phyloP scores from a whole-genome alignment of 2,888 invertebrate species.

The Anarsia innoxiella region DNA sequence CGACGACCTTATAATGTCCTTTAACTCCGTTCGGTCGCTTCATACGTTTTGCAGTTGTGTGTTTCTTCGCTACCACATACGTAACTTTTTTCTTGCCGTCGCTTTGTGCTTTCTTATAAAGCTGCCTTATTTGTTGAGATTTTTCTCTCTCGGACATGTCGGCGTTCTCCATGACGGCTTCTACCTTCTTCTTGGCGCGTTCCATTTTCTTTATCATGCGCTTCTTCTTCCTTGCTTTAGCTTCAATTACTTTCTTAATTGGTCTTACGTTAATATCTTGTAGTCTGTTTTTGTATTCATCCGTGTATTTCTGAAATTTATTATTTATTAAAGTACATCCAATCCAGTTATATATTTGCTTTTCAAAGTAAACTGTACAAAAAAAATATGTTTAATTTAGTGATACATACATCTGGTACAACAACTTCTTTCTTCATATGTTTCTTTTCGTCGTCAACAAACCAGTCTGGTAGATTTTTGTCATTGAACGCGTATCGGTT shows the following conservation, averaged over 20 bases:
- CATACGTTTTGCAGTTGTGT: slow-evolving; percentile 83
- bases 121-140: slow-evolving; percentile 89
- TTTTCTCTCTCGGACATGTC: slow-evolving; percentile 96
- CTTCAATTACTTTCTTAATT: slow-evolving; percentile 98
- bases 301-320: slow-evolving; percentile 83
- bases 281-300: slow-evolving; percentile 88
- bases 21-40: slow-evolving; percentile 90
- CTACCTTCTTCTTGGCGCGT: slow-evolving; percentile 96
- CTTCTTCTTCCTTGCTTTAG: slow-evolving; percentile 97
- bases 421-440: slow-evolving; percentile 90
- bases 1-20: slow-evolving; percentile 95
- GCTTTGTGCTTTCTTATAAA: slow-evolving; percentile 92
- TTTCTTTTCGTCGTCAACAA: slow-evolving; percentile 92
- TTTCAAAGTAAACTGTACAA: no score
- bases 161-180: slow-evolving; percentile 91
- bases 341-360: no score
- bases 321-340: no score
- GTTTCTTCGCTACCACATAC: slow-evolving; percentile 96
- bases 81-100: slow-evolving; percentile 92
- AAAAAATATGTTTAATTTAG: no score
- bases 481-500: slow-evolving; percentile 96
- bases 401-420: slow-evolving; percentile 86
- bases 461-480: slow-evolving; percentile 95
- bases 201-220: slow-evolving; percentile 90
- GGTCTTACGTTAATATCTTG: slow-evolving; percentile 94